Conservation (phyloP, 2,888 invertebrate genomes). For the Epiblema foenella region DNA sequence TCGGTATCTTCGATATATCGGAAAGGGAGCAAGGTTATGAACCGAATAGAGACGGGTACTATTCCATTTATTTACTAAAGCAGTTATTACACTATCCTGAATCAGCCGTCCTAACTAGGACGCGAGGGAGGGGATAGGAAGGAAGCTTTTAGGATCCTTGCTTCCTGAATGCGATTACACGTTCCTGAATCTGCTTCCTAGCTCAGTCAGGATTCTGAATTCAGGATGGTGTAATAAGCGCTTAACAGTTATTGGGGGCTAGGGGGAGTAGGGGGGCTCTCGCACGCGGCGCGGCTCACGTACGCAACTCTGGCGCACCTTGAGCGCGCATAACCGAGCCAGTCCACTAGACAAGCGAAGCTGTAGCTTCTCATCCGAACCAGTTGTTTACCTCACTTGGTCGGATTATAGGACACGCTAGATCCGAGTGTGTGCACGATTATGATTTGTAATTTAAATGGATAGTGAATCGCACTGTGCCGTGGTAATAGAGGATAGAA, state of each 20-base stretch:
- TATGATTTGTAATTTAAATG: not conserved
- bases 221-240: no score
- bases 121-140: no score
- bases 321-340: not conserved
- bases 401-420: not conserved
- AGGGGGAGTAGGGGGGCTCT: not conserved
- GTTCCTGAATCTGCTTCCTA: no score
- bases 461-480: no score
- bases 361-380: not conserved
- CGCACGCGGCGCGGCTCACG: conserved; percentile 16
- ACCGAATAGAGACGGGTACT: not conserved
- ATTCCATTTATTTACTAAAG: no score
- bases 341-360: not conserved
- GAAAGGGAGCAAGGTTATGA: conserved; percentile 4
- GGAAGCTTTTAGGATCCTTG: no score
- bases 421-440: not conserved
- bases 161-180: no score
- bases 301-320: conserved; percentile 27
- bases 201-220: no score
- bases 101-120: no score
- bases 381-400: not conserved
- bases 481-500: no score
- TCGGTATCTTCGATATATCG: not conserved
- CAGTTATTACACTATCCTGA: no score
- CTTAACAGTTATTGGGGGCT: not conserved